Percentiles rank a stretch among this genome's conserved stretches.
Evolutionary conservation across 2,113 vertebrate species (phyloP).

Genomic region (Paratilapia polleni): DNA sequence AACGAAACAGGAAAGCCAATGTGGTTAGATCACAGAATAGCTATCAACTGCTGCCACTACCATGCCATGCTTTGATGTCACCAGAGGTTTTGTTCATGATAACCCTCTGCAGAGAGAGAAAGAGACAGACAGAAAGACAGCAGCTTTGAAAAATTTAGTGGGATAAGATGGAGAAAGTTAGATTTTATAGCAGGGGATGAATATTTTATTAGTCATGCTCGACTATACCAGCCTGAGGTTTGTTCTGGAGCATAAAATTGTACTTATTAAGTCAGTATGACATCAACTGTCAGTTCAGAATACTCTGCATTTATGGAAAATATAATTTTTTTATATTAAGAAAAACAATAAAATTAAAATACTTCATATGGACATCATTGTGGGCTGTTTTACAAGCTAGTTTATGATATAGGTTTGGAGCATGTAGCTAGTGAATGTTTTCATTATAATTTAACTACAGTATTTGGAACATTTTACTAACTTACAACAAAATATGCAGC

Average conservation of each 20-base stretch:
- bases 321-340: not conserved
- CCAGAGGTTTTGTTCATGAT: constrained; percentile 43
- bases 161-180: not conserved
- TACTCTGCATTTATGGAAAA: not conserved
- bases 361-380: not conserved
- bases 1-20: constrained; percentile 40
- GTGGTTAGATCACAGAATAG: constrained; percentile 35
- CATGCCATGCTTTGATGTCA: constrained; percentile 56
- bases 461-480: accelerated
- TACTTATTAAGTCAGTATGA: not conserved
- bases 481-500: not conserved
- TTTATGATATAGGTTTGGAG: not conserved
- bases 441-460: not conserved
- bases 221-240: not conserved
- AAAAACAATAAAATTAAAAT: not conserved
- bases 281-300: not conserved
- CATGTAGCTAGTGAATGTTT: not conserved
- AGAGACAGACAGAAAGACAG: constrained; percentile 4
- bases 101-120: constrained; percentile 19
- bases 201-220: accelerated
- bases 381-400: not conserved
- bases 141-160: not conserved
- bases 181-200: not conserved
- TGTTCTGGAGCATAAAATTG: not conserved
- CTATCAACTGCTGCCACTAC: constrained; percentile 18